Evolutionary conservation across 2,113 vertebrate genomes (phyloP).

Genomic region (Silurus glanis): DNA sequence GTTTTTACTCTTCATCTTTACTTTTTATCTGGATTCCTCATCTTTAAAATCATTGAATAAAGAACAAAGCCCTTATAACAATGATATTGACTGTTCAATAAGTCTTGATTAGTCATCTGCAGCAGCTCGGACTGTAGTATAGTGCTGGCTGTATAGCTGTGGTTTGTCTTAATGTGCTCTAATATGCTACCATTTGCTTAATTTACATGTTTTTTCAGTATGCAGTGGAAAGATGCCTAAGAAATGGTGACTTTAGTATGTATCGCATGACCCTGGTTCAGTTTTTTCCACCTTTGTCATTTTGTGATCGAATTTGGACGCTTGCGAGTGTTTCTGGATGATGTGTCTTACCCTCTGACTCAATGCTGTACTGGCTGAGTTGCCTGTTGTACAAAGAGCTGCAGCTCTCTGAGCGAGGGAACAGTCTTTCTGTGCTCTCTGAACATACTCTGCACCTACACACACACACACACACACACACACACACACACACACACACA

Average conservation of each 20-base stretch:
- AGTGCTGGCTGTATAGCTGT: background rate
- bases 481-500: constrained; percentile 16
- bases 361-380: constrained; percentile 60
- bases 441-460: constrained; percentile 78
- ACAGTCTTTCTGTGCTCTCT: constrained; percentile 73
- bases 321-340: background rate
- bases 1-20: background rate
- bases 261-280: background rate
- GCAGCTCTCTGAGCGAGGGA: constrained; percentile 60
- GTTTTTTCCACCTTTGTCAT: background rate
- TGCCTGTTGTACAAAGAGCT: constrained; percentile 66
- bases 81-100: background rate
- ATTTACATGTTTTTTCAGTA: background rate
- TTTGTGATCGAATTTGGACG: no score
- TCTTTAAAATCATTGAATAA: background rate
- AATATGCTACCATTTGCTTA: background rate
- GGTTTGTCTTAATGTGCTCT: background rate
- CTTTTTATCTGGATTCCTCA: background rate
- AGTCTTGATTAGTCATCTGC: background rate
- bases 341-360: constrained; percentile 63
- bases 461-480: background rate
- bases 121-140: background rate
- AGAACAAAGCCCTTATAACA: background rate
- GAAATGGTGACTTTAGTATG: background rate
- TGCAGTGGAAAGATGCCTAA: background rate